Percentiles rank a stretch among this genome's conserved stretches.
These are phyloP conservation scores for Carcharodon carcharias DNA, from an alignment of 2,797 vertebrate genomes.

Conservation along the genomic window DNA sequence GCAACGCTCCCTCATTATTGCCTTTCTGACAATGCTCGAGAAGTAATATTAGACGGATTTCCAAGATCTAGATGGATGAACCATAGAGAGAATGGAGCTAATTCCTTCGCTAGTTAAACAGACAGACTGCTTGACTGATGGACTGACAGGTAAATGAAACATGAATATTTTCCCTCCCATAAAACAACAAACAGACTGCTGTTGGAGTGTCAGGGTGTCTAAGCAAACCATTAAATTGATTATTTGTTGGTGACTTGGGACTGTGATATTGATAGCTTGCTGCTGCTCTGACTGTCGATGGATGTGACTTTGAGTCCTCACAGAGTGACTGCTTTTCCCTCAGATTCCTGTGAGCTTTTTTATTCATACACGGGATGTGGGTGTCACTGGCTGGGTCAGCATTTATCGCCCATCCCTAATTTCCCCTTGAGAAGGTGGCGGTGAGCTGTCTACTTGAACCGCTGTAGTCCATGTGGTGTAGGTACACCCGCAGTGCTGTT, in stretches of 20 bases:
- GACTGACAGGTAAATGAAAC: background rate
- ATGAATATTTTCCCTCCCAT: background rate
- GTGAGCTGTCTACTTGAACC: too few species aligned
- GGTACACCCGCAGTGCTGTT: too few species aligned
- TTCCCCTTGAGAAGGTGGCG: too few species aligned
- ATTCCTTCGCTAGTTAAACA: background rate
- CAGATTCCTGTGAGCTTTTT: background rate
- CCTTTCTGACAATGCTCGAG: too few species aligned
- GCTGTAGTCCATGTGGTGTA: too few species aligned
- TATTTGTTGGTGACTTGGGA: background rate
- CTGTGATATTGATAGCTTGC: background rate
- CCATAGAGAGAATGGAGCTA: too few species aligned
- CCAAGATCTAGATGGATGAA: too few species aligned
- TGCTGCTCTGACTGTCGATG: background rate
- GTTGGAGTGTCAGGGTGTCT: background rate
- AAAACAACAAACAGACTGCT: background rate
- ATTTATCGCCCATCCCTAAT: too few species aligned
- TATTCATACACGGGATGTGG: too few species aligned
- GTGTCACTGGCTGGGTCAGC: too few species aligned
- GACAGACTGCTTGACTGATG: background rate
- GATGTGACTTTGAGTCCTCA: background rate
- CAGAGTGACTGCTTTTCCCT: background rate
- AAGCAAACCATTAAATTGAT: background rate
- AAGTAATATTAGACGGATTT: background rate
- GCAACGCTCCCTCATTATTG: too few species aligned